Conservation (phyloP, 2,888 invertebrate species). For the Eilema depressum region DNA sequence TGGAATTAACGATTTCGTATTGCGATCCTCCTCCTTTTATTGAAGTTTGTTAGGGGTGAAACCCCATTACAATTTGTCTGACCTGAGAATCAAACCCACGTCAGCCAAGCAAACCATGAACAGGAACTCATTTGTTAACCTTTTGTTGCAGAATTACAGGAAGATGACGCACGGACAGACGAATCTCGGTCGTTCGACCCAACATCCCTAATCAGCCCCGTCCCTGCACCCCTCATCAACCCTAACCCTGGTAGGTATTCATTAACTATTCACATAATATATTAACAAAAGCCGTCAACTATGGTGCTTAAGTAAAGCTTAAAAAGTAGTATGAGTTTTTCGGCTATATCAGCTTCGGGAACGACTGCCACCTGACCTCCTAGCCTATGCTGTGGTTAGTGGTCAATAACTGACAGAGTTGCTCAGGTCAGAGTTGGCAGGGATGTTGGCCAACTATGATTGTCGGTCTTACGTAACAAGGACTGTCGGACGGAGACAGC, state of each 20-base stretch:
- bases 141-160: conserved; percentile 27
- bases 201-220: conserved; percentile 38
- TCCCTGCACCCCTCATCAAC: conserved; percentile 13
- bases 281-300: too few species aligned
- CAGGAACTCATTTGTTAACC: neutral
- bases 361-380: neutral
- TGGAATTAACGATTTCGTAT: neutral
- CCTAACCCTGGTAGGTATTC: conserved; percentile 15
- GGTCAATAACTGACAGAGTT: too few species aligned
- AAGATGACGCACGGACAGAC: conserved; percentile 33
- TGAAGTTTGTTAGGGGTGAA: neutral
- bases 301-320: too few species aligned
- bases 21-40: neutral
- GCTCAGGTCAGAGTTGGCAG: too few species aligned
- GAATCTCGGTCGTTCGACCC: conserved; percentile 53
- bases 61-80: neutral
- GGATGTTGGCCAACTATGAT: too few species aligned
- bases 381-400: too few species aligned
- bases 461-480: too few species aligned
- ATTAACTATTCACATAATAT: neutral
- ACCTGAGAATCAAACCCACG: neutral
- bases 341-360: too few species aligned
- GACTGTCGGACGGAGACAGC: too few species aligned
- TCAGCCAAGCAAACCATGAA: neutral
- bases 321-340: too few species aligned